Base-by-base conservation (phyloP, 2,888 invertebrate genomes). In the Aelia acuminata region DNA sequence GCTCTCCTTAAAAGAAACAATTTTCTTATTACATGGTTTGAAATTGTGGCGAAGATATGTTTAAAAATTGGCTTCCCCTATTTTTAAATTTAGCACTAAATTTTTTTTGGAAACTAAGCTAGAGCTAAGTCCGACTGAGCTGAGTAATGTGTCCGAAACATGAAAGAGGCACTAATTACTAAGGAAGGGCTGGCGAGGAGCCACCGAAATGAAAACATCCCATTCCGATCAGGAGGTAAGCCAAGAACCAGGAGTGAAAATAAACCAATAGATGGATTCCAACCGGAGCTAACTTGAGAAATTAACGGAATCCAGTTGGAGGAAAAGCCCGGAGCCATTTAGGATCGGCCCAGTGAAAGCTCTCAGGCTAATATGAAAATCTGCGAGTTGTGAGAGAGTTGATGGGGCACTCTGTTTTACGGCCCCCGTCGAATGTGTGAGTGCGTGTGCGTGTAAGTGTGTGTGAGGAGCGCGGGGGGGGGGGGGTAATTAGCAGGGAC, bases 381-480 rank as follows among this genome's bases (percentile, higher is more conserved):
- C 49, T 50, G 85, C 39, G 85, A 53, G 49, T 80, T 80, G 80
- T 31, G 48, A 48, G 85, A 18, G 85, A 53, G 49, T 80, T 80
- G 80, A 80, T 80, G 80, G 80, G 80, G 43, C 80, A 80, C 80
- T 80, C 80, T 80, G 80, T 80, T 80, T 80, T 80, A 80, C 80
- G 80, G 80, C 80, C 43, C n/a, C 80, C 20, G 80, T 43, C 43
- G 43, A n/a, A 43, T 43, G 80, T 80, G 80, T 75, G 70, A 18
- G 75, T 70, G 15, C 15, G 31, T 35, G 70, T 53, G 70, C 11
- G 70, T 35, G 35, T 70, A 31, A 26, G 31, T 13, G 26, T 63
- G 26, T 26, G 63, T 63, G 49, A 8, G 84, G 48, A 18, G 48
- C 3, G 84, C 15, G 26, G 85, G 84, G 3, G 47, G 84, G 48